Percentiles rank a stretch among this genome's conserved stretches.
Evolutionary conservation across 2,888 invertebrate species (phyloP).

Genomic region (Beris morrisii): DNA sequence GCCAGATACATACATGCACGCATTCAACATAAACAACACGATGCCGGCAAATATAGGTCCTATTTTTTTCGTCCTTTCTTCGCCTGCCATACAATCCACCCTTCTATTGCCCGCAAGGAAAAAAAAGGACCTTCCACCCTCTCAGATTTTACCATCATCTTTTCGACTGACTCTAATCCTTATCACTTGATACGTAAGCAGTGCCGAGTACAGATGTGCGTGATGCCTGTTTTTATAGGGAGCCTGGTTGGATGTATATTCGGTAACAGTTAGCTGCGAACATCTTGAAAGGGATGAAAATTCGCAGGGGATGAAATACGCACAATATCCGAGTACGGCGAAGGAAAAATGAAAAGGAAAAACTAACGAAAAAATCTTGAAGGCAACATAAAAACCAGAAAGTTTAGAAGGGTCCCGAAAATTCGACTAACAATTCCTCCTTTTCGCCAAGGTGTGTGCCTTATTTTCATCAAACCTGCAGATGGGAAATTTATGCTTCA

Average conservation of each 20-base stretch:
- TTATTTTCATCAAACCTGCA: constrained; percentile 26
- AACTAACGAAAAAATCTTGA: constrained; percentile 13
- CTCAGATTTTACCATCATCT: constrained; percentile 24
- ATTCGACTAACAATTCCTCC: constrained; percentile 10
- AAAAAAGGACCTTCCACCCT: constrained; percentile 3
- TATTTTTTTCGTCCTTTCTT: background rate
- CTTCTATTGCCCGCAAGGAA: background rate
- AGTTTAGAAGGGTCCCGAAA: background rate
- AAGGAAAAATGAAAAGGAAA: constrained; percentile 21
- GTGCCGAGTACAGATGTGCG: background rate
- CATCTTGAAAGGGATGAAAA: constrained; percentile 22
- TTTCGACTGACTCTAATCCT: constrained; percentile 31
- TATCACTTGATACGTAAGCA: constrained; percentile 31
- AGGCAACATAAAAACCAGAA: background rate
- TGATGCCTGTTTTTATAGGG: constrained; percentile 1
- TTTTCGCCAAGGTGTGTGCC: constrained; percentile 20
- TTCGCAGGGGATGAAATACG: constrained; percentile 9
- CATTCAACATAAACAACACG: too few relatives aligned
- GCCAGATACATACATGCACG: background rate
- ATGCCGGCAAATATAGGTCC: too few relatives aligned
- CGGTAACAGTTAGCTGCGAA: too few relatives aligned
- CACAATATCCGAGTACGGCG: too few relatives aligned
- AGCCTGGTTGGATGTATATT: too few relatives aligned
- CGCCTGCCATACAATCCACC: background rate
- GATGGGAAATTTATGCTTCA: constrained; percentile 25